These are phyloP conservation scores for Anthoptus insignis DNA, from an alignment of 2,888 invertebrate genomes.

Conservation along the genomic window DNA sequence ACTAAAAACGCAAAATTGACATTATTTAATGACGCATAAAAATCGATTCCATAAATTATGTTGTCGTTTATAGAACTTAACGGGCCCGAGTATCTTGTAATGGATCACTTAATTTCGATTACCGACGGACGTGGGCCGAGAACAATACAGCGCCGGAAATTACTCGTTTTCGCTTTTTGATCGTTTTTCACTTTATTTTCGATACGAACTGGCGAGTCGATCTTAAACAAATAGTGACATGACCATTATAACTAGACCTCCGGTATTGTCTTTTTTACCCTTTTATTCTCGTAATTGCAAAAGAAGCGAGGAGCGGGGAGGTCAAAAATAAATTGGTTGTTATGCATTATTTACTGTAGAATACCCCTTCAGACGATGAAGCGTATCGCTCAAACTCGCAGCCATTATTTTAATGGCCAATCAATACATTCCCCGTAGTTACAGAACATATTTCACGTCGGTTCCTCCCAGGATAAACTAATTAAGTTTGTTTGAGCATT, in stretches of 20 bases:
- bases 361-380: conserved; percentile 67
- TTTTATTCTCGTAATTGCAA: conserved; percentile 36
- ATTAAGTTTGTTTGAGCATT: conserved; percentile 82
- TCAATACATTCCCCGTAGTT: conserved; percentile 77
- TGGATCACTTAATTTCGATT: conserved; percentile 86
- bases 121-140: conserved; percentile 68
- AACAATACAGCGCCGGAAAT: conserved; percentile 83
- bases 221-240: conserved; percentile 68
- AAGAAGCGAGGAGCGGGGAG: conserved; percentile 38
- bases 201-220: conserved; percentile 59
- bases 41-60: conserved; percentile 75
- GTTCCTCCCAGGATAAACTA: conserved; percentile 66
- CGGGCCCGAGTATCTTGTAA: conserved; percentile 76
- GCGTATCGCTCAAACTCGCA: conserved; percentile 71
- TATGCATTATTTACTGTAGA: conserved; percentile 54
- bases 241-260: conserved; percentile 57
- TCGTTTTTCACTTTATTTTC: conserved; percentile 77
- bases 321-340: conserved; percentile 40
- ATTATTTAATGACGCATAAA: conserved; percentile 61
- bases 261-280: conserved; percentile 43
- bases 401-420: conserved; percentile 80
- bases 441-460: conserved; percentile 72
- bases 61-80: conserved; percentile 70
- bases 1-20: conserved; percentile 43
- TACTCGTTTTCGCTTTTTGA: conserved; percentile 80